Conservation (phyloP, 2,888 invertebrate genomes). For the Papilio demoleus region DNA sequence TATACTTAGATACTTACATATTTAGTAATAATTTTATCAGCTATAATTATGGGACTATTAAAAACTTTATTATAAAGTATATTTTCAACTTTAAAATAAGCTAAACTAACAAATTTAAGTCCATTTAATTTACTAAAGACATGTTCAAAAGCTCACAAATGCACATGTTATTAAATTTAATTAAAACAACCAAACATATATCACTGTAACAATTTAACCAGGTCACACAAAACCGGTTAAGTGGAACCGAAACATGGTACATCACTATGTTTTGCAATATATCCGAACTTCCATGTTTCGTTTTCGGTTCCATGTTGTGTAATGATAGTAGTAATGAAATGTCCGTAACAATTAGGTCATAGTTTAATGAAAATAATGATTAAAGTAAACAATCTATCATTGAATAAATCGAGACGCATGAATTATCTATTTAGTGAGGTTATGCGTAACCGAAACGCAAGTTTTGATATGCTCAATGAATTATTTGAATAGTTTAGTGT, state of each 20-base stretch:
- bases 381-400: conserved; percentile 45
- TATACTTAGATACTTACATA: too few species aligned
- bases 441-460: conserved; percentile 16
- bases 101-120: too few species aligned
- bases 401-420: conserved; percentile 1
- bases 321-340: conserved; percentile 53
- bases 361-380: conserved; percentile 47
- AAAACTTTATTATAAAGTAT: too few species aligned
- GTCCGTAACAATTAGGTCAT: conserved; percentile 47
- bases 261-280: conserved; percentile 39
- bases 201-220: conserved; percentile 24
- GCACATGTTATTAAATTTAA: neutral
- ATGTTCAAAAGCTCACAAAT: neutral
- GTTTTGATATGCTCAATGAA: conserved; percentile 2
- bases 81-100: too few species aligned
- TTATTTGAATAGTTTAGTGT: neutral
- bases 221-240: conserved; percentile 29
- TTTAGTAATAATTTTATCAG: too few species aligned
- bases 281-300: too few species aligned
- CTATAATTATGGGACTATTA: too few species aligned
- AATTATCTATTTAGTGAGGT: neutral
- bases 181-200: conserved; percentile 7
- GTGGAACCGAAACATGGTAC: conserved; percentile 24
- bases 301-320: too few species aligned
- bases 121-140: neutral